Evolutionary conservation across 2,888 invertebrate genomes (phyloP).

Genomic region (Mayetiola destructor): DNA sequence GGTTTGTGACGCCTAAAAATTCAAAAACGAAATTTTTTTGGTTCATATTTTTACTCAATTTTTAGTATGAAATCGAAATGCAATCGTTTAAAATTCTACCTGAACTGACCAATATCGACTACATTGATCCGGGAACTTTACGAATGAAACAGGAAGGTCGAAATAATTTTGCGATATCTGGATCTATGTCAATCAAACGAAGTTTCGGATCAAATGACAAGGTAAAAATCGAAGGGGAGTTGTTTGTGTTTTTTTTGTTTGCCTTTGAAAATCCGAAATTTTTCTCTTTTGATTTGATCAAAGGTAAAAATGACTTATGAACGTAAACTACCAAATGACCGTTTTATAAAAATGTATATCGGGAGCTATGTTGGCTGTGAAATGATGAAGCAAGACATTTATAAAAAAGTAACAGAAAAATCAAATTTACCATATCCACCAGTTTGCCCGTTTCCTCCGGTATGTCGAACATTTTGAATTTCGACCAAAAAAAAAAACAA

Average conservation of each 20-base stretch:
- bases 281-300: background rate
- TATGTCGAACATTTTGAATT: background rate
- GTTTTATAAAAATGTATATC: no score
- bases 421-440: conserved; percentile 9
- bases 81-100: background rate
- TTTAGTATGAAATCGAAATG: background rate
- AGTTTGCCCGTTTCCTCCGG: conserved; percentile 14
- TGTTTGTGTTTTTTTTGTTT: no score
- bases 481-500: background rate
- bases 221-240: no score
- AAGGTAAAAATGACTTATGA: background rate
- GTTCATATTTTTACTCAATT: no score
- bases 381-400: no score
- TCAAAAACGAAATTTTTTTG: no score
- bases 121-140: background rate
- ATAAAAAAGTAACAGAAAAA: background rate
- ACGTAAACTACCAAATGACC: no score
- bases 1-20: no score
- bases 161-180: conserved; percentile 8
- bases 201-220: background rate
- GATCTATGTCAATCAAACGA: background rate
- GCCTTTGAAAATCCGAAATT: no score
- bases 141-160: conserved; percentile 3
- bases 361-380: no score
- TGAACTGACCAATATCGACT: background rate